Conservation (phyloP, 2,888 invertebrate species). For the Pasiphila rectangulata region DNA sequence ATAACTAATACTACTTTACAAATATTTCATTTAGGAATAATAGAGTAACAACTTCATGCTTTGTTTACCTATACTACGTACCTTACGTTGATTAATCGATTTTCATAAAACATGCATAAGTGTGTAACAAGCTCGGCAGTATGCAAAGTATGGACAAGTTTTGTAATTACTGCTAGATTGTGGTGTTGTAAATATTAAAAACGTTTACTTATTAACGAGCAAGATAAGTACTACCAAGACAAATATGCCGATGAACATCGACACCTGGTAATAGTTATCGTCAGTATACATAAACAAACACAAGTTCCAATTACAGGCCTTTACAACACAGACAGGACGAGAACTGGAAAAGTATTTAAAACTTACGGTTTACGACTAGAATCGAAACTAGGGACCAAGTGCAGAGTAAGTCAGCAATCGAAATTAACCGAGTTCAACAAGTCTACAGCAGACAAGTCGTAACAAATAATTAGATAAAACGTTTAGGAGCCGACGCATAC, state of each 20-base stretch:
- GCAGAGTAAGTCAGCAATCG: not conserved
- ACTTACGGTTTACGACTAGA: conserved; percentile 1
- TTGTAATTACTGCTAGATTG: too few relatives aligned
- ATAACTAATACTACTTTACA: conserved; percentile 62
- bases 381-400: not conserved
- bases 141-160: too few relatives aligned
- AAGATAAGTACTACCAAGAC: too few relatives aligned
- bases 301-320: not conserved
- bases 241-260: too few relatives aligned
- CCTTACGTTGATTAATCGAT: conserved; percentile 25
- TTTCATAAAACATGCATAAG: conserved; percentile 6
- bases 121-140: conserved; percentile 5
- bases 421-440: too few relatives aligned
- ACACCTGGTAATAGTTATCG: too few relatives aligned
- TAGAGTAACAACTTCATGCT: conserved; percentile 28
- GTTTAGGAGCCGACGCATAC: conserved; percentile 1
- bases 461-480: too few relatives aligned
- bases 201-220: too few relatives aligned
- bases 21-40: conserved; percentile 64
- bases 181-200: too few relatives aligned
- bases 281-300: too few relatives aligned
- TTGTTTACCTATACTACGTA: conserved; percentile 17
- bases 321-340: too few relatives aligned
- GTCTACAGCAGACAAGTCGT: too few relatives aligned
- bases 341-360: not conserved